A percentile compares a stretch with the other conserved stretches of the same genome.
Evolutionary conservation across 2,113 vertebrate genomes (phyloP).

Genomic region (Hippocampus zosterae): DNA sequence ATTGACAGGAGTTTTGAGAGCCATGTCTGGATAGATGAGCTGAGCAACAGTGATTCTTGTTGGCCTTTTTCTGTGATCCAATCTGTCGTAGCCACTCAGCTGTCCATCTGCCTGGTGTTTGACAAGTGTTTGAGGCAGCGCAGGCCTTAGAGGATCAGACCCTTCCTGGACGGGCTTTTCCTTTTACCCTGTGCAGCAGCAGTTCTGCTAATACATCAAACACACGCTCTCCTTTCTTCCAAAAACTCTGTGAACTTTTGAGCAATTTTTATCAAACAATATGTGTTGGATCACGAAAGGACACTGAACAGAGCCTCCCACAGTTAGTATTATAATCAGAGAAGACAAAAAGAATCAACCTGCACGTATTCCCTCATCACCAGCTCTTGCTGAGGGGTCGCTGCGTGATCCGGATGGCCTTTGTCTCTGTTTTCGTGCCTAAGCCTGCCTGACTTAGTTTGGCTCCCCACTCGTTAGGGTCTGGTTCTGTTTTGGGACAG

Average conservation of each 20-base stretch:
- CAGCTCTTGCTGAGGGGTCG: slow-evolving; percentile 61
- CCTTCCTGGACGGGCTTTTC: slow-evolving; percentile 61
- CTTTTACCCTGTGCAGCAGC: slow-evolving; percentile 52
- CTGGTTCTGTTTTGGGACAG: slow-evolving; percentile 60
- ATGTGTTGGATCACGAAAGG: slow-evolving; percentile 45
- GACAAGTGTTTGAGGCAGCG: slow-evolving; percentile 66
- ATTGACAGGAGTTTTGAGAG: slow-evolving; percentile 52
- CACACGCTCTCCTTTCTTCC: slow-evolving; percentile 23
- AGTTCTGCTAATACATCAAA: slow-evolving; percentile 60
- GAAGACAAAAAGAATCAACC: slow-evolving; percentile 50
- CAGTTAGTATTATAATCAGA: slow-evolving; percentile 60
- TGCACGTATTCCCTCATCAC: slow-evolving; percentile 56
- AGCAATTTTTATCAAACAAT: slow-evolving; percentile 64
- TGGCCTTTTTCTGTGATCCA: slow-evolving; percentile 52
- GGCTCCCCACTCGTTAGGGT: slow-evolving; percentile 60
- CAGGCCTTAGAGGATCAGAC: slow-evolving; percentile 66
- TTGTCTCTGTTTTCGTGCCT: slow-evolving; percentile 62
- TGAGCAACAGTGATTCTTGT: slow-evolving; percentile 48
- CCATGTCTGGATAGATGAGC: slow-evolving; percentile 32
- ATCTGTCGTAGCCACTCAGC: slow-evolving; percentile 67
- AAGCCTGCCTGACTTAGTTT: slow-evolving; percentile 65
- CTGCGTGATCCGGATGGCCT: slow-evolving; percentile 59
- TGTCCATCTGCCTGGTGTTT: slow-evolving; percentile 61
- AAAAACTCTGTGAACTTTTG: slow-evolving; percentile 38
- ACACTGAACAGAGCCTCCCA: slow-evolving; percentile 41